A percentile compares a stretch with the other conserved stretches of the same genome.
phyloP scores from a whole-genome alignment of 2,888 invertebrate genomes.

The Camponotus fellah region DNA sequence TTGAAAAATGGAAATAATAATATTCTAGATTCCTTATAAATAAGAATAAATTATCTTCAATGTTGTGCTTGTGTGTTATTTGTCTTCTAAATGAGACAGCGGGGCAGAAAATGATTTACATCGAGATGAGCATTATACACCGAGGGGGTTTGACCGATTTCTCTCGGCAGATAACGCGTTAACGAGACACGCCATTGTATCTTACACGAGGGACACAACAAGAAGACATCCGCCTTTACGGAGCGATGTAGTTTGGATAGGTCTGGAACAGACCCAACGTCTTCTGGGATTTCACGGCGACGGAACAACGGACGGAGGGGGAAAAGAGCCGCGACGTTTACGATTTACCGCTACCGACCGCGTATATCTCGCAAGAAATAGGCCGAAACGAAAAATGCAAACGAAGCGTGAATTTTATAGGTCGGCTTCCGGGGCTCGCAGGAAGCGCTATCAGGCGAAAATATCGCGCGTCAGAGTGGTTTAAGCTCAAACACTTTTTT shows the following conservation, averaged over 20 bases:
- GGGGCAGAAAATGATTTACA: slow-evolving; percentile 23
- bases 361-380: slow-evolving; percentile 48
- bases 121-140: slow-evolving; percentile 7
- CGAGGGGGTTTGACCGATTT: slow-evolving; percentile 32
- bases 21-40: not conserved
- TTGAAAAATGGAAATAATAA: not conserved
- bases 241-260: slow-evolving; percentile 19
- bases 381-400: slow-evolving; percentile 47
- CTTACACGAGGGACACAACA: slow-evolving; percentile 27
- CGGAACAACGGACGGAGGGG: not conserved
- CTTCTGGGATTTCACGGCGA: slow-evolving; percentile 42
- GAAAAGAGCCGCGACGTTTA: slow-evolving; percentile 16
- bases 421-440: not conserved
- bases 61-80: not conserved
- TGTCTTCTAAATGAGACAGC: not conserved
- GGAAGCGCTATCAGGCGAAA: slow-evolving; percentile 5
- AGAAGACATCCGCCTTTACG: slow-evolving; percentile 13
- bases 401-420: slow-evolving; percentile 42
- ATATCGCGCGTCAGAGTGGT: not conserved
- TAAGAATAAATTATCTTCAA: not conserved
- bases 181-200: slow-evolving; percentile 42
- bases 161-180: slow-evolving; percentile 37
- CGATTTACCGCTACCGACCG: slow-evolving; percentile 35
- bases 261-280: slow-evolving; percentile 21
- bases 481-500: slow-evolving; percentile 18